A percentile compares a stretch with the other conserved stretches of the same genome.
phyloP scores from a whole-genome alignment of 2,797 vertebrate genomes.

The Sciurus vulgaris region DNA sequence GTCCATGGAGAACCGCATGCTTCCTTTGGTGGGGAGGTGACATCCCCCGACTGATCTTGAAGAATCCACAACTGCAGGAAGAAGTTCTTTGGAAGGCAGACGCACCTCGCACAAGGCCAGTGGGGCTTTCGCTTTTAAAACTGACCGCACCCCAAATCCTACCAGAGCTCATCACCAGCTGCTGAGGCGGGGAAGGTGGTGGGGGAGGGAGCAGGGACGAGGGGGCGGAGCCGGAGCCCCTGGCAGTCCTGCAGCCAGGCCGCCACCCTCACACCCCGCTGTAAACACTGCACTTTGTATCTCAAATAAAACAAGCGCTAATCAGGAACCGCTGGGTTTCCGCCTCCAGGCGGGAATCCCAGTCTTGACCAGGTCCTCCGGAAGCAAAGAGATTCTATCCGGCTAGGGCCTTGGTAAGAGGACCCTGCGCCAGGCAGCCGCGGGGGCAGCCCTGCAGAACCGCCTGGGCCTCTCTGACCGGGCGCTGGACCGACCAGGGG shows the following conservation, averaged over 20 bases:
- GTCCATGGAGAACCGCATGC: no score
- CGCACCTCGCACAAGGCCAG: not conserved
- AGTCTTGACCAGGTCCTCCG: not conserved
- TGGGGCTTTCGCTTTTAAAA: not conserved
- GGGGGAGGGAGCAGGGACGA: not conserved
- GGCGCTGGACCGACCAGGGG: not conserved
- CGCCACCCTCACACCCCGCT: not conserved
- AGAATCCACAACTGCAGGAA: not conserved
- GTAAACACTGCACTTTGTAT: not conserved
- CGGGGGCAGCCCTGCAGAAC: not conserved
- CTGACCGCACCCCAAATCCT: not conserved
- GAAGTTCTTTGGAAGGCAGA: not conserved
- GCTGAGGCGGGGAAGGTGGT: not conserved
- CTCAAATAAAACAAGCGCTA: not conserved
- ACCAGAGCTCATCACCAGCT: not conserved
- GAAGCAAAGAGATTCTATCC: not conserved
- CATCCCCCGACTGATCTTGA: not conserved
- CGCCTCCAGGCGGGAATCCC: not conserved
- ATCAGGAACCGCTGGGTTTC: not conserved
- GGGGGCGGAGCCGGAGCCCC: not conserved
- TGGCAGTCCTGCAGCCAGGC: no score
- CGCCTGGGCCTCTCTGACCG: not conserved
- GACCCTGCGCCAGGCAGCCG: rapidly evolving
- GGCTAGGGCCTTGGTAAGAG: not conserved
- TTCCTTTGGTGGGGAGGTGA: not conserved